Conservation (phyloP, 2,888 invertebrate genomes). For the Mellilla xanthometata region DNA sequence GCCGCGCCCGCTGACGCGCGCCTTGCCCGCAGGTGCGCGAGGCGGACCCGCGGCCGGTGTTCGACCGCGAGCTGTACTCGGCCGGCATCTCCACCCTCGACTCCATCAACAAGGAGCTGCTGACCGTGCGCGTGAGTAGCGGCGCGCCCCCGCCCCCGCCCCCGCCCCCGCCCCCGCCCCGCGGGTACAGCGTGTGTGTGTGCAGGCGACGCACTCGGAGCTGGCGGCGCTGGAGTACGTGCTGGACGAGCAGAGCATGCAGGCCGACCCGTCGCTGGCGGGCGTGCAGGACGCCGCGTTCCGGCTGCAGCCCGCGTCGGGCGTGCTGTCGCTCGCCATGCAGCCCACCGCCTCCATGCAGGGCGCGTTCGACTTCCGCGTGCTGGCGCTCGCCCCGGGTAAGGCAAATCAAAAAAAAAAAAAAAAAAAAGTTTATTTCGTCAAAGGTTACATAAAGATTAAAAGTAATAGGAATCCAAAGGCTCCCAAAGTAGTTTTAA, state of each 20-base stretch:
- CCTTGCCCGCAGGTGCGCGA: slow-evolving; percentile 79
- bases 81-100: slow-evolving; percentile 77
- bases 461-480: too few relatives aligned
- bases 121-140: slow-evolving; percentile 65
- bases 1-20: too few relatives aligned
- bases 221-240: slow-evolving; percentile 63
- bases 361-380: slow-evolving; percentile 76
- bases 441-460: too few relatives aligned
- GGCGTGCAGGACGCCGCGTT: slow-evolving; percentile 65
- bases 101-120: slow-evolving; percentile 64
- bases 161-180: too few relatives aligned
- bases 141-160: too few relatives aligned
- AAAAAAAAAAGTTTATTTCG: too few relatives aligned
- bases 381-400: too few relatives aligned
- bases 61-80: slow-evolving; percentile 67
- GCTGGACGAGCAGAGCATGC: slow-evolving; percentile 59
- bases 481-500: too few relatives aligned
- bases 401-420: too few relatives aligned
- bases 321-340: slow-evolving; percentile 75
- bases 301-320: slow-evolving; percentile 47
- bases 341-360: slow-evolving; percentile 78
- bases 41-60: slow-evolving; percentile 83
- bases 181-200: too few relatives aligned
- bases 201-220: slow-evolving; percentile 83
- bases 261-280: slow-evolving; percentile 64